Base-by-base conservation (phyloP, 2,797 vertebrate genomes). In the Strix occidentalis region DNA sequence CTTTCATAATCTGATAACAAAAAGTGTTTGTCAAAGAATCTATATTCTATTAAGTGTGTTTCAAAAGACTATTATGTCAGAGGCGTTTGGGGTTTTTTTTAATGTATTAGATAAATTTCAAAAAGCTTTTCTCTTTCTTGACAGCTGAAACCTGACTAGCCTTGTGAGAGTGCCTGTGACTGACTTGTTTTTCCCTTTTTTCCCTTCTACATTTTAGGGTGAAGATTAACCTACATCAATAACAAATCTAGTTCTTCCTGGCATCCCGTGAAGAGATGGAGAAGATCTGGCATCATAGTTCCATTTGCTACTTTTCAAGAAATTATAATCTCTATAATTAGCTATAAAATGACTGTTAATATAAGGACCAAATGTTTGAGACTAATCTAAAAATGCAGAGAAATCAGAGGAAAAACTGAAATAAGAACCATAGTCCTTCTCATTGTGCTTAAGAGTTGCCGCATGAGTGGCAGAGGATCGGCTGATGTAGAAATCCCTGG, bases 121-220 rank as follows among this genome's bases (percentile, higher is more conserved):
- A 21, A 86, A 88, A 81, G 31, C 26, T 87, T 86, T 69, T 66
- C 11, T 29, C 24, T 37, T 60, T 50, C 46, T 57, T 45, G 37
- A 56, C 64, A 66, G n/a, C 43, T 90, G 43, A 84, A 84, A 79
- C 21, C 29, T 63, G 24, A 53, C 50, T 66, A 48, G 58, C 39
- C 86, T 91, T 84, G 54, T 35, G 61, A 77, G 12, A 65, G 11
- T 87, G 65, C 46, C 81, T 66, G 71, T 76, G 37, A 69, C 70
- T 95, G 74, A 33, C 85, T 81, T 93, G 21, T 9, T 80, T 89
- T 68, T 58, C 6, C 1, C 17, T 95, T 86, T 96, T 94, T 78
- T 25, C 14, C 5, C 5, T 63, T 90, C 58, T 86, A 45, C 14
- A 5, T 84, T 82, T 79, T 78, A 97, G 97, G 95, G 93, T 98